These are phyloP conservation scores for Lapara coniferarum DNA, from an alignment of 2,888 invertebrate species.

Conservation along the genomic window DNA sequence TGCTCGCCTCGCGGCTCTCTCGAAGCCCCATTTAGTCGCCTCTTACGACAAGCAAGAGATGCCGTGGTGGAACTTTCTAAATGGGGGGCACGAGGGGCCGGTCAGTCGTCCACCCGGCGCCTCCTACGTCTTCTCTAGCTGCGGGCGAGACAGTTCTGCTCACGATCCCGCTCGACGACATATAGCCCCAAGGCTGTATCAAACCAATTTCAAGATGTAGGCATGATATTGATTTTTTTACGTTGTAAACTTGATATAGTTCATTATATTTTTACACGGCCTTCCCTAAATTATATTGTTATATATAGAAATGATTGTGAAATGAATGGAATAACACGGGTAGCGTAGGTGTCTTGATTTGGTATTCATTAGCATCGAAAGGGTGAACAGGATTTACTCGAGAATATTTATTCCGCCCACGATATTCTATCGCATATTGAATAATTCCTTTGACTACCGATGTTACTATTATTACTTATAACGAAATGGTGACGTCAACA, in stretches of 20 bases:
- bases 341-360: not conserved
- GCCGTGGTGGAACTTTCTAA: too few species aligned
- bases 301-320: not conserved
- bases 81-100: too few species aligned
- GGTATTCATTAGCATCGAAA: not conserved
- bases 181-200: not conserved
- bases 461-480: too few species aligned
- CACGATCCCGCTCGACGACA: too few species aligned
- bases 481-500: too few species aligned
- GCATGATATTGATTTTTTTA: constrained; percentile 8
- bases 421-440: not conserved
- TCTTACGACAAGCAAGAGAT: too few species aligned
- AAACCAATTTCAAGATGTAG: not conserved
- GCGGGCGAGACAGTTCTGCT: too few species aligned
- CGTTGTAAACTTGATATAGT: not conserved
- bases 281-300: not conserved
- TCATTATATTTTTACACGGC: not conserved
- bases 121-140: too few species aligned
- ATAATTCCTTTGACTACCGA: not conserved
- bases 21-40: too few species aligned
- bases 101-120: too few species aligned
- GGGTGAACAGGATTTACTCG: not conserved
- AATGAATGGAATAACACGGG: not conserved
- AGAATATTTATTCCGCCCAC: not conserved
- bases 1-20: too few species aligned